Base-by-base conservation (phyloP, 1,140 invertebrate genomes). In the Pantala flavescens region DNA sequence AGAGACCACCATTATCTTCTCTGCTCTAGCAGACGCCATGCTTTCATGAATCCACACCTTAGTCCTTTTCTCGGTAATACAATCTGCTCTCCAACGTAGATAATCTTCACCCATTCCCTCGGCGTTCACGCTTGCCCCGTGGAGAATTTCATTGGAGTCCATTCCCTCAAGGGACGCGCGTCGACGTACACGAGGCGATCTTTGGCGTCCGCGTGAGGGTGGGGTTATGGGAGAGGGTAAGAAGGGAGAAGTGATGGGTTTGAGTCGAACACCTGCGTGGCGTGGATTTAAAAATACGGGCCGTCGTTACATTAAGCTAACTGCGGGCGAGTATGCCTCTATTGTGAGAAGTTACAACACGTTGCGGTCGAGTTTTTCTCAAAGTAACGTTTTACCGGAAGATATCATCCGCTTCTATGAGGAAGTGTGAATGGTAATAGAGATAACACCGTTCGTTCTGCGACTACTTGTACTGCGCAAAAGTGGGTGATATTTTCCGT, bases 11-110 rank as follows among this genome's bases (percentile, higher is more conserved):
- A 19, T 21, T 63, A 16, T 63, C n/a, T 63, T 16, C 12, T 63
- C n/a, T 63, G 49, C 49, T 63, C 16, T 63, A 3, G 16, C 16
- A 63, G 49, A 63, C 49, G 49, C 49, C 49, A 19, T 63, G 49
- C 49, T 63, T 21, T 63, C 49, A 63, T 63, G 49, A 63, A 63
- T 63, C 49, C 49, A 63, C 49, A 63, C 49, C 49, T 63, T 63
- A 21, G 49, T 63, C n/a, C 49, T 21, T 63, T 63, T 63, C 49
- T 12, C 49, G 49, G 49, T 63, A 63, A 19, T 21, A 63, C 49
- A 63, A 63, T 63, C 49, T 63, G 49, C 49, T 21, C 49, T 7
- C 49, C 49, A 36, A 21, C 49, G 49, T 21, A 36, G 49, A 63
- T 63, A 19, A 63, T 63, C 49, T 63, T 63, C n/a, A 16, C 49